Conservation (phyloP, 2,888 invertebrate species). For the Eristalis arbustorum region DNA sequence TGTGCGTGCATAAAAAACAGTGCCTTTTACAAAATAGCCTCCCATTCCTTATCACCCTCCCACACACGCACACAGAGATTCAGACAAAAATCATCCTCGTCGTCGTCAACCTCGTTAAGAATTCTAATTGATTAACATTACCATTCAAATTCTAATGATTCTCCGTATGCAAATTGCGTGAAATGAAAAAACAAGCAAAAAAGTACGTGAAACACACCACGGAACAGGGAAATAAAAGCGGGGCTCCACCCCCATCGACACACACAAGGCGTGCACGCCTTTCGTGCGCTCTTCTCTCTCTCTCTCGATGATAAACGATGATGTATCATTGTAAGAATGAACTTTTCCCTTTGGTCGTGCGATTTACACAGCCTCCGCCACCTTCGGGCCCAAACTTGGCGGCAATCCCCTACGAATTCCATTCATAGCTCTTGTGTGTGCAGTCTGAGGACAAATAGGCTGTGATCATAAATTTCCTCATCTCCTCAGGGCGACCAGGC, state of each 20-base stretch:
- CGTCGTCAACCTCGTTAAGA: conserved; percentile 48
- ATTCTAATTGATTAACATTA: conserved; percentile 69
- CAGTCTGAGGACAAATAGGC: conserved; percentile 49
- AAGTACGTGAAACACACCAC: background rate
- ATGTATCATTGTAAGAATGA: conserved; percentile 66
- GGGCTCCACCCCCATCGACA: conserved; percentile 1
- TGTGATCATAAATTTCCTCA: conserved; percentile 59
- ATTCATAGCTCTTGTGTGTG: conserved; percentile 39
- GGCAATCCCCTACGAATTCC: conserved; percentile 37
- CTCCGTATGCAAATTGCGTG: conserved; percentile 60
- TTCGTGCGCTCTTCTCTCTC: conserved; percentile 5
- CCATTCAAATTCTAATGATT: conserved; percentile 69
- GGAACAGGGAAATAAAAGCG: conserved; percentile 4
- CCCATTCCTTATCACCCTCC: background rate
- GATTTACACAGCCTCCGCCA: conserved; percentile 11
- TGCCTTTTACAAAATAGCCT: conserved; percentile 13
- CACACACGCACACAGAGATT: background rate
- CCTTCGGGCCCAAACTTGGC: background rate
- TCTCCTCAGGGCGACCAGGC: conserved; percentile 1
- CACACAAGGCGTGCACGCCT: conserved; percentile 49
- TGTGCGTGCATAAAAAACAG: background rate
- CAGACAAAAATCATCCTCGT: background rate
- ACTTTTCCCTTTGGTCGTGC: conserved; percentile 52
- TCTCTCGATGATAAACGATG: conserved; percentile 58
- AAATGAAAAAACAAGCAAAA: conserved; percentile 19